phyloP scores from a whole-genome alignment of 2,888 invertebrate genomes.

The Lysandra bellargus region DNA sequence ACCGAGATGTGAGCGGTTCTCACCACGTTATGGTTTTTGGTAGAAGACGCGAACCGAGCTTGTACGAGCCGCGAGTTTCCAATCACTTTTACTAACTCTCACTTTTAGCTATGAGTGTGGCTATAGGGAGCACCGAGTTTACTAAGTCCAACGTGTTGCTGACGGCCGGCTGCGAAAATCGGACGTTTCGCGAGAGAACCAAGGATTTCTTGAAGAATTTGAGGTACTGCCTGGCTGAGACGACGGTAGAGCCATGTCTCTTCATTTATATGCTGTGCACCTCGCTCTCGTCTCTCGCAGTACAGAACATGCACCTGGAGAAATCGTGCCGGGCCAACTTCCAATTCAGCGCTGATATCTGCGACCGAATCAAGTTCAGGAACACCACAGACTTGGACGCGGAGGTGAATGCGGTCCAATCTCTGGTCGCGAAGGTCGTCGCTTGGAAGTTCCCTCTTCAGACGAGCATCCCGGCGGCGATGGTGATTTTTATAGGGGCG shows the following conservation, averaged over 20 bases:
- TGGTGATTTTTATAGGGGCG: constrained; percentile 81
- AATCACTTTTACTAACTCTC: constrained; percentile 64
- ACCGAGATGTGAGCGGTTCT: constrained; percentile 69
- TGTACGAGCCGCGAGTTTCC: constrained; percentile 54
- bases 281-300: constrained; percentile 82
- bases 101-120: constrained; percentile 65
- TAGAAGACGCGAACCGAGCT: constrained; percentile 64
- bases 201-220: constrained; percentile 63
- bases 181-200: constrained; percentile 61
- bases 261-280: constrained; percentile 84
- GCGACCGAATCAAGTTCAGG: constrained; percentile 70
- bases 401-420: constrained; percentile 68
- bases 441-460: constrained; percentile 82
- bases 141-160: constrained; percentile 65
- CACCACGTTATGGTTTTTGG: constrained; percentile 73
- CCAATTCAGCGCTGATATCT: constrained; percentile 73
- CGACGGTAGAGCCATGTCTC: constrained; percentile 84
- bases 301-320: constrained; percentile 80
- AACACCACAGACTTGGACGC: constrained; percentile 69
- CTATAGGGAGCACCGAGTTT: constrained; percentile 56
- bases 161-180: constrained; percentile 52
- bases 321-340: constrained; percentile 81
- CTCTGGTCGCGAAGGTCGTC: constrained; percentile 74
- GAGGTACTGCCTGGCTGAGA: constrained; percentile 60
- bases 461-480: constrained; percentile 79